These are phyloP conservation scores for Cosmopolites sordidus DNA, from an alignment of 2,888 invertebrate genomes.

Conservation along the genomic window DNA sequence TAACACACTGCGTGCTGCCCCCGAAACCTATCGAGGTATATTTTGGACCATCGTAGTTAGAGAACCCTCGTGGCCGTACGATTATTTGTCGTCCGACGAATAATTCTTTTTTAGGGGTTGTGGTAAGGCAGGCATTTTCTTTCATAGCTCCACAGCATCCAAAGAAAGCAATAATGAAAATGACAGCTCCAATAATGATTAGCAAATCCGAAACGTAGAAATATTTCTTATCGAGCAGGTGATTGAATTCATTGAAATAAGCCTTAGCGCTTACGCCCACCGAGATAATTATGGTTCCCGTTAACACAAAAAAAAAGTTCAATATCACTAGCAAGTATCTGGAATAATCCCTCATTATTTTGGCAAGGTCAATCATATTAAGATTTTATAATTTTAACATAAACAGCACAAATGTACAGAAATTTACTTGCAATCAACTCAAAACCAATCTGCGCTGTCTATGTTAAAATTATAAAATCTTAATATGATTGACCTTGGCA, in stretches of 20 bases:
- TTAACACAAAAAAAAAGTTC: slow-evolving; percentile 79
- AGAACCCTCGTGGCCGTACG: too few species aligned
- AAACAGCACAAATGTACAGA: slow-evolving; percentile 1
- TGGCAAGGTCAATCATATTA: slow-evolving; percentile 32
- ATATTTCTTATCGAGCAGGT: slow-evolving; percentile 74
- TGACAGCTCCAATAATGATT: slow-evolving; percentile 78
- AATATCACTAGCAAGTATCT: slow-evolving; percentile 73
- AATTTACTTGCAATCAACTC: slow-evolving; percentile 1
- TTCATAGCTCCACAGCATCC: slow-evolving; percentile 94
- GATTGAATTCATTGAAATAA: slow-evolving; percentile 69
- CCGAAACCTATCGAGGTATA: too few species aligned
- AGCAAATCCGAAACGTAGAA: slow-evolving; percentile 80
- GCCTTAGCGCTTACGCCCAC: slow-evolving; percentile 73
- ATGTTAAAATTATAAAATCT: too few species aligned
- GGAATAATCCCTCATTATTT: slow-evolving; percentile 44
- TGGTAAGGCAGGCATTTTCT: slow-evolving; percentile 91
- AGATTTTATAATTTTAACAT: background rate
- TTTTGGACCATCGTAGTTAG: too few species aligned
- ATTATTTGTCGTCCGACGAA: too few species aligned
- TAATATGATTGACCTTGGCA: too few species aligned
- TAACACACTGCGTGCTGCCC: too few species aligned
- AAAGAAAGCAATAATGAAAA: slow-evolving; percentile 88
- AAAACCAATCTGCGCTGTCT: background rate
- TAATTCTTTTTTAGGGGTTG: too few species aligned
- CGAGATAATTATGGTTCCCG: slow-evolving; percentile 78